Evolutionary conservation across 2,797 vertebrate genomes (phyloP).

Genomic region (Xerus rutilus): DNA sequence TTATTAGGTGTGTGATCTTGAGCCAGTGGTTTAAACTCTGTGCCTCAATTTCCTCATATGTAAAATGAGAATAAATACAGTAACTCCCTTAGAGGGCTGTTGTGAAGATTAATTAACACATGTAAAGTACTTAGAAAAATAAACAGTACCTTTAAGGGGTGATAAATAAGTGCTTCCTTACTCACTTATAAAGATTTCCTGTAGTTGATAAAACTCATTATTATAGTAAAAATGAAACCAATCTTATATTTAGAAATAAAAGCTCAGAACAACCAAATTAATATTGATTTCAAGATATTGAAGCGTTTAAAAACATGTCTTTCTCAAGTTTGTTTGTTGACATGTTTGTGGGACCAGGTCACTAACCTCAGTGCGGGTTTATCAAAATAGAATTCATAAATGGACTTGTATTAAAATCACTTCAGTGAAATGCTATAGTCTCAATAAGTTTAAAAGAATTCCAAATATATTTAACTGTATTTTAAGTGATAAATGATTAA

Average conservation of each 20-base stretch:
- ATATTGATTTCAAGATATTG: background rate
- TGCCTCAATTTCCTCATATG: background rate
- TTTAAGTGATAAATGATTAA: background rate
- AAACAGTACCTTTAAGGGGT: background rate
- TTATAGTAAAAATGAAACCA: constrained; percentile 29
- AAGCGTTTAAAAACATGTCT: background rate
- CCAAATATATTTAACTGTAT: background rate
- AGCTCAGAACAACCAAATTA: constrained; percentile 7
- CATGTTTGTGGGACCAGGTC: background rate
- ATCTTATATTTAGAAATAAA: background rate
- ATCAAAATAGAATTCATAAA: background rate
- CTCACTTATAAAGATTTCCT: background rate
- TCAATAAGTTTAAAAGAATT: background rate
- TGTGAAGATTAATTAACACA: background rate
- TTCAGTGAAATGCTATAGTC: background rate
- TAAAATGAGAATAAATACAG: background rate
- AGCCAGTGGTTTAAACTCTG: background rate
- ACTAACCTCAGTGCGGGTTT: background rate
- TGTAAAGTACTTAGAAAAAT: background rate
- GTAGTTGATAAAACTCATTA: background rate
- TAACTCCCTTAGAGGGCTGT: background rate
- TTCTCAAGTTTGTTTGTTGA: background rate
- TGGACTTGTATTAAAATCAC: constrained; percentile 14
- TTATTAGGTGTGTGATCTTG: background rate
- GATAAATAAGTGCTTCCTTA: background rate